These are phyloP conservation scores for Fregata magnificens DNA, from an alignment of 2,113 vertebrate genomes.

Conservation along the genomic window DNA sequence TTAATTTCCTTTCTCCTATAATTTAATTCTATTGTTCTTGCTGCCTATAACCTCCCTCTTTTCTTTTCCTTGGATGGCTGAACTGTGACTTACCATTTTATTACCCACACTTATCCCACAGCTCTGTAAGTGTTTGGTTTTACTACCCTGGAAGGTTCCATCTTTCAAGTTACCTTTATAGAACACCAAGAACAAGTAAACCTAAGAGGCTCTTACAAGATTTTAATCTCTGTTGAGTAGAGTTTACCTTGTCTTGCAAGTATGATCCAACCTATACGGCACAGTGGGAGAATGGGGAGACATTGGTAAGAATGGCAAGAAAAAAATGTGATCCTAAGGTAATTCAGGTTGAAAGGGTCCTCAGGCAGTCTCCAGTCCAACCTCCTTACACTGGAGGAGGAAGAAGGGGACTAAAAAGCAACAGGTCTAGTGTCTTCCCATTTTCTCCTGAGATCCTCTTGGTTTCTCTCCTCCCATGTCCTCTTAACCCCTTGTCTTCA, in stretches of 20 bases:
- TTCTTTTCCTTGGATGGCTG: not conserved
- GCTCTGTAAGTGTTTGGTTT: not conserved
- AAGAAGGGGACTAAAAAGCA: not conserved
- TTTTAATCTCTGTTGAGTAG: not conserved
- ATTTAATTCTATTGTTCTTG: not conserved
- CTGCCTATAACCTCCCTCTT: not conserved
- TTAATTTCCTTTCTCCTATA: not conserved
- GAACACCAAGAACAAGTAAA: not conserved
- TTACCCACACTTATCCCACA: not conserved
- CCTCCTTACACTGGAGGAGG: not conserved
- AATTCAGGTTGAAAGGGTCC: not conserved
- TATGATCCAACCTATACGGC: not conserved
- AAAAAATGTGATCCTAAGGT: not conserved
- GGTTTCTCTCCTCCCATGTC: not conserved
- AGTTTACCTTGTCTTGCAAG: not conserved
- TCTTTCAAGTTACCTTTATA: not conserved
- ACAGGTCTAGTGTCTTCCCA: not conserved
- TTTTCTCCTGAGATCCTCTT: not conserved
- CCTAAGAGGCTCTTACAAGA: not conserved
- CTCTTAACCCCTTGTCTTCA: not conserved
- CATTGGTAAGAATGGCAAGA: not conserved
- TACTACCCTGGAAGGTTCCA: not conserved
- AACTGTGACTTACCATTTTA: not conserved
- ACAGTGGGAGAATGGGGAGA: not conserved
- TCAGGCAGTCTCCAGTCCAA: not conserved